phyloP scores from a whole-genome alignment of 2,113 vertebrate species.

The Semicossyphus pulcher region DNA sequence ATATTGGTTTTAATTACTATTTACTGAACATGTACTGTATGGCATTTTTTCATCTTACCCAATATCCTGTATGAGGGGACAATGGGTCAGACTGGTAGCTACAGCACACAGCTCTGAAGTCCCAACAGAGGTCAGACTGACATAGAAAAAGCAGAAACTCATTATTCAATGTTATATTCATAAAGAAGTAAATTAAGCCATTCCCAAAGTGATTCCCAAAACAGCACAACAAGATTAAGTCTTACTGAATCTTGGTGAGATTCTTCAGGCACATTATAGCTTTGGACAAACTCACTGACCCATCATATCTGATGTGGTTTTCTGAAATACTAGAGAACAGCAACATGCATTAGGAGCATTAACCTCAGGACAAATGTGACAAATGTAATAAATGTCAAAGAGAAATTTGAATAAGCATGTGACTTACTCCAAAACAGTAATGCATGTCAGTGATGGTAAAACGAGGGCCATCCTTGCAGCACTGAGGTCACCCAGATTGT shows the following conservation, averaged over 20 bases:
- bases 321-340: conserved; percentile 84
- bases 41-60: conserved; percentile 79
- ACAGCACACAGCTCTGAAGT: conserved; percentile 73
- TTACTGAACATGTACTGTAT: background rate
- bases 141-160: background rate
- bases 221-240: background rate
- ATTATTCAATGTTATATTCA: background rate
- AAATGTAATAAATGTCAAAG: background rate
- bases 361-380: background rate
- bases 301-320: conserved; percentile 80
- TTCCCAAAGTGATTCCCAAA: background rate
- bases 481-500: conserved; percentile 80
- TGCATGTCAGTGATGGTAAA: conserved; percentile 73
- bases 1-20: background rate
- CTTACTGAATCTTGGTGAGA: conserved; percentile 89
- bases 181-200: background rate
- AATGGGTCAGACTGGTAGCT: conserved; percentile 80
- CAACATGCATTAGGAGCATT: background rate
- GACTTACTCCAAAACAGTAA: conserved; percentile 88
- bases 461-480: conserved; percentile 78
- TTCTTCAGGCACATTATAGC: conserved; percentile 72
- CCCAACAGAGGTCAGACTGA: conserved; percentile 80
- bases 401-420: background rate
- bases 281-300: conserved; percentile 71
- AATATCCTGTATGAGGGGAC: conserved; percentile 86